phyloP scores from a whole-genome alignment of 1,140 invertebrate genomes.

The Cataglyphis hispanica region DNA sequence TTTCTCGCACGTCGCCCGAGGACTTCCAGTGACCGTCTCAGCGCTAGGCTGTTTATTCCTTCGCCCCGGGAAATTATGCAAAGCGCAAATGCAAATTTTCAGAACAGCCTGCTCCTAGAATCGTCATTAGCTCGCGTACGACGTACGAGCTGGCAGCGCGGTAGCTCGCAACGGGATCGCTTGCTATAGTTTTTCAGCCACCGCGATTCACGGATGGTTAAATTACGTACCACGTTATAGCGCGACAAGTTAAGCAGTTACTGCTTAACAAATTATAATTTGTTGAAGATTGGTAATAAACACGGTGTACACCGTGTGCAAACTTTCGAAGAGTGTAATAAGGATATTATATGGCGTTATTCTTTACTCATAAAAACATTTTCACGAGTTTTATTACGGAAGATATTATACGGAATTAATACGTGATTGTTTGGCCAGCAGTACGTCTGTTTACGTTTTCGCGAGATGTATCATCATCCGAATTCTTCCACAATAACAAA shows the following conservation, averaged over 20 bases:
- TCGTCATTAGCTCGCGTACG: conserved; percentile 51
- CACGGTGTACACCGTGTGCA: background rate
- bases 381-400: background rate
- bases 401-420: conserved; percentile 1
- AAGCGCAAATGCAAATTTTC: conserved; percentile 61
- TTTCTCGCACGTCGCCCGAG: conserved; percentile 46
- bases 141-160: conserved; percentile 48
- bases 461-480: background rate
- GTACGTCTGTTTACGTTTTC: background rate
- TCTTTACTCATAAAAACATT: background rate
- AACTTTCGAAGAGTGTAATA: background rate
- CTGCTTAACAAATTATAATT: no score
- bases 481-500: conserved; percentile 26
- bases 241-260: conserved; percentile 25
- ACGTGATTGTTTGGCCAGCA: background rate
- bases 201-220: conserved; percentile 10
- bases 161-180: conserved; percentile 54
- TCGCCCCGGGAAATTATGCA: conserved; percentile 61
- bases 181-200: conserved; percentile 12
- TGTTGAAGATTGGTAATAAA: conserved; percentile 27
- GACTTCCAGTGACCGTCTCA: conserved; percentile 13
- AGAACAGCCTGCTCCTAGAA: conserved; percentile 48
- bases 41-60: conserved; percentile 54
- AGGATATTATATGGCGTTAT: conserved; percentile 1
- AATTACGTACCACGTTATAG: background rate